phyloP scores from a whole-genome alignment of 2,113 vertebrate genomes.

The Psilopogon haemacephalus region DNA sequence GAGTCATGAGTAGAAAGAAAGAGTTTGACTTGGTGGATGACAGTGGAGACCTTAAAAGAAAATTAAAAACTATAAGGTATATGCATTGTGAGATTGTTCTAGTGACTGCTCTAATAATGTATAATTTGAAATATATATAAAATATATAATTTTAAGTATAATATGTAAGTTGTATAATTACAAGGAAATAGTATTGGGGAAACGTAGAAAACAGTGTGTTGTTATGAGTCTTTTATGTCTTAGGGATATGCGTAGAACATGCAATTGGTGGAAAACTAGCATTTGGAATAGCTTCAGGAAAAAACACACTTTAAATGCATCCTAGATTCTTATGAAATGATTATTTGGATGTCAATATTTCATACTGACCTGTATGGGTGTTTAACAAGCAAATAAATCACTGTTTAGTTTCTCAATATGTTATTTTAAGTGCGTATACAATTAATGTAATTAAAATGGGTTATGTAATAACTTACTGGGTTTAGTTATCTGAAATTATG shows the following conservation, averaged over 20 bases:
- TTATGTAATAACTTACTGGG: accelerated
- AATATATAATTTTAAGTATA: too few species aligned
- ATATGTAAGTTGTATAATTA: not conserved
- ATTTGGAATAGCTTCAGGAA: not conserved
- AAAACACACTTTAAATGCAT: not conserved
- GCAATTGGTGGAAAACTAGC: not conserved
- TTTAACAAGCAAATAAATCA: not conserved
- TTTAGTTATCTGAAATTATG: not conserved
- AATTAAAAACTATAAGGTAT: conserved; percentile 17
- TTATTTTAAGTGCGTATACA: not conserved
- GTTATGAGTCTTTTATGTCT: not conserved
- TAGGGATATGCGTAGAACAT: accelerated
- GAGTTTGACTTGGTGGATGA: not conserved
- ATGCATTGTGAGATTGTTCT: not conserved
- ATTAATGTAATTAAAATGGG: accelerated
- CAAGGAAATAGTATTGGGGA: not conserved
- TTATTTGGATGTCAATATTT: not conserved
- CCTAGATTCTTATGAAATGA: not conserved
- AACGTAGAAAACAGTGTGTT: not conserved
- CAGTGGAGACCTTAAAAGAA: conserved; percentile 5
- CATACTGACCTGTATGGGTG: accelerated
- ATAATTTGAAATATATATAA: too few species aligned
- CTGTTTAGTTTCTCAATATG: accelerated
- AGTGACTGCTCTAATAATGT: not conserved
- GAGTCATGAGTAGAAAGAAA: conserved; percentile 8